These are phyloP conservation scores for Smittia aterrima DNA, from an alignment of 2,888 invertebrate genomes.

Conservation along the genomic window DNA sequence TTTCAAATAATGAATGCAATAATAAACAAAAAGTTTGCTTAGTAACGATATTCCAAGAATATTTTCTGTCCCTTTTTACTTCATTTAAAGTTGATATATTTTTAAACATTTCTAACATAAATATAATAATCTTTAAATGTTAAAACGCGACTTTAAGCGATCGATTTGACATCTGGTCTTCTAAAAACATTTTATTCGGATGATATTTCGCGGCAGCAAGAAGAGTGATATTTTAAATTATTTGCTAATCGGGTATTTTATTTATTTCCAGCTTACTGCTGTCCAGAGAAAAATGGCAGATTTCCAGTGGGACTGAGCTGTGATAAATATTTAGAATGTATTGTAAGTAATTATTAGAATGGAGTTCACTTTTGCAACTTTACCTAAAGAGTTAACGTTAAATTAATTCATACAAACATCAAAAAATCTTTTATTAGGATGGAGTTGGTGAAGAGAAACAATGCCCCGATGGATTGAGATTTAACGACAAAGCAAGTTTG, in stretches of 20 bases:
- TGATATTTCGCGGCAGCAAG: background rate
- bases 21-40: background rate
- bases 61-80: too few species aligned
- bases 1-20: background rate
- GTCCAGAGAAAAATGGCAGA: constrained; percentile 68
- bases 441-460: constrained; percentile 72
- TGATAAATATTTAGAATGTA: constrained; percentile 71
- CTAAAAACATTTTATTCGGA: background rate
- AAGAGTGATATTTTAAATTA: background rate
- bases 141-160: background rate
- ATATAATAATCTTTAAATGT: background rate
- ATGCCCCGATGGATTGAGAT: constrained; percentile 80
- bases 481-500: constrained; percentile 67
- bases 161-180: background rate
- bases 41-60: too few species aligned
- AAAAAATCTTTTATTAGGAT: constrained; percentile 56
- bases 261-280: constrained; percentile 47
- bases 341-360: constrained; percentile 45
- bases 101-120: too few species aligned
- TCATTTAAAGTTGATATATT: too few species aligned
- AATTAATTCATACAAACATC: constrained; percentile 19
- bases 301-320: constrained; percentile 68
- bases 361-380: constrained; percentile 5
- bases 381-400: constrained; percentile 5
- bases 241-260: background rate